phyloP scores from a whole-genome alignment of 2,113 vertebrate species.

The Triplophysa siluroides region DNA sequence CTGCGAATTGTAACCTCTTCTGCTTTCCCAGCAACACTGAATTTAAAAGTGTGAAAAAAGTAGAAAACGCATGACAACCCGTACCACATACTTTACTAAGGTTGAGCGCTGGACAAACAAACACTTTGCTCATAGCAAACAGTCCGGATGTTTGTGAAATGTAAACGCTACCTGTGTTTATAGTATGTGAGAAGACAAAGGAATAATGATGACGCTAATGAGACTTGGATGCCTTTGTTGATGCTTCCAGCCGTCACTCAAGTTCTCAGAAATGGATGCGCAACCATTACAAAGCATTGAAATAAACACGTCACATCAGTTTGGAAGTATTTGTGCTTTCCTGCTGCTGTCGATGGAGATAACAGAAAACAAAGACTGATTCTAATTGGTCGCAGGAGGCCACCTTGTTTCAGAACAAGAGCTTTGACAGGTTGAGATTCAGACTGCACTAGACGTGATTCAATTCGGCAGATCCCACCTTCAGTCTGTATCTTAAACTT shows the following conservation, averaged over 20 bases:
- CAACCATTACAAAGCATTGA: not conserved
- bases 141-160: not conserved
- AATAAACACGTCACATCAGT: not conserved
- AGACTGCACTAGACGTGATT: not conserved
- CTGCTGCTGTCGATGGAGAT: conserved; percentile 9
- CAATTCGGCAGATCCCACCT: not conserved
- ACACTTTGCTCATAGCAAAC: not conserved
- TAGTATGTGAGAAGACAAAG: not conserved
- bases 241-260: not conserved
- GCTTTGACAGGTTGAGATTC: conserved; percentile 22
- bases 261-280: not conserved
- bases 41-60: conserved; percentile 21
- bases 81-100: conserved; percentile 11
- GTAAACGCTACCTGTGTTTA: not conserved
- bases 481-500: not conserved
- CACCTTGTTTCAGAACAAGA: conserved; percentile 3
- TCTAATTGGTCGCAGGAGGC: conserved; percentile 1
- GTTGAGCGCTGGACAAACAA: conserved; percentile 1
- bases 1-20: not conserved
- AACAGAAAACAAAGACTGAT: not conserved
- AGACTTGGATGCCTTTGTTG: not conserved
- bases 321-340: not conserved
- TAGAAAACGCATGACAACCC: conserved; percentile 22
- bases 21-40: conserved; percentile 17
- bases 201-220: not conserved